A percentile compares a stretch with the other conserved stretches of the same genome.
These are phyloP conservation scores for Bujurquina vittata DNA, from an alignment of 2,113 vertebrate species.

Conservation along the genomic window DNA sequence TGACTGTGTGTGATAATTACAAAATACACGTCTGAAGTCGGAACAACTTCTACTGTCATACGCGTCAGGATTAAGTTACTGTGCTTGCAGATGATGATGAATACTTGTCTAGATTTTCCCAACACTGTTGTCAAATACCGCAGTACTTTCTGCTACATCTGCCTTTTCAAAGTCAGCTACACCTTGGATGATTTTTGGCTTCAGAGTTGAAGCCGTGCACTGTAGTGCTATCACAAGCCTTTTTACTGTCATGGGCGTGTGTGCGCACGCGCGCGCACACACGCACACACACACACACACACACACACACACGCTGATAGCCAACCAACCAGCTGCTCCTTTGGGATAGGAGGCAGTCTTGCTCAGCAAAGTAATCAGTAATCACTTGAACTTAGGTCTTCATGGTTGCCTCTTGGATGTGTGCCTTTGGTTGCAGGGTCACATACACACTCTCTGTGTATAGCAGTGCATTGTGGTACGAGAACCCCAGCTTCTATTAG, in stretches of 20 bases:
- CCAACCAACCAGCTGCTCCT: neutral
- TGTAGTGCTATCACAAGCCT: neutral
- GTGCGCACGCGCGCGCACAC: neutral
- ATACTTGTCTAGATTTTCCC: too few relatives aligned
- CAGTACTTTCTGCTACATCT: constrained; percentile 21
- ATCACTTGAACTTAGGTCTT: constrained; percentile 7
- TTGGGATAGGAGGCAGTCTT: neutral
- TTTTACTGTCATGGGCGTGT: neutral
- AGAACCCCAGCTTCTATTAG: neutral
- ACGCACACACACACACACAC: neutral
- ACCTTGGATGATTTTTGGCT: neutral
- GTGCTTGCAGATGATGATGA: too few relatives aligned
- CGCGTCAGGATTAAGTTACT: too few relatives aligned
- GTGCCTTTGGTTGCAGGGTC: neutral
- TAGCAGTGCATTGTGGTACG: neutral
- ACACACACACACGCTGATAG: neutral
- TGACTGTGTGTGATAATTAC: too few relatives aligned
- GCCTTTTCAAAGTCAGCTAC: constrained; percentile 41
- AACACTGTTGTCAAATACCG: constrained; percentile 15
- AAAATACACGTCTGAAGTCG: too few relatives aligned
- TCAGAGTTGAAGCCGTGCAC: neutral
- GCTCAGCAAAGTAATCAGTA: constrained; percentile 7
- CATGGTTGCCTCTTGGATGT: neutral
- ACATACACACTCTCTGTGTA: neutral
- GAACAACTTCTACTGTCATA: too few relatives aligned